phyloP scores from a whole-genome alignment of 2,113 vertebrate genomes.

The Turdus rufiventris region DNA sequence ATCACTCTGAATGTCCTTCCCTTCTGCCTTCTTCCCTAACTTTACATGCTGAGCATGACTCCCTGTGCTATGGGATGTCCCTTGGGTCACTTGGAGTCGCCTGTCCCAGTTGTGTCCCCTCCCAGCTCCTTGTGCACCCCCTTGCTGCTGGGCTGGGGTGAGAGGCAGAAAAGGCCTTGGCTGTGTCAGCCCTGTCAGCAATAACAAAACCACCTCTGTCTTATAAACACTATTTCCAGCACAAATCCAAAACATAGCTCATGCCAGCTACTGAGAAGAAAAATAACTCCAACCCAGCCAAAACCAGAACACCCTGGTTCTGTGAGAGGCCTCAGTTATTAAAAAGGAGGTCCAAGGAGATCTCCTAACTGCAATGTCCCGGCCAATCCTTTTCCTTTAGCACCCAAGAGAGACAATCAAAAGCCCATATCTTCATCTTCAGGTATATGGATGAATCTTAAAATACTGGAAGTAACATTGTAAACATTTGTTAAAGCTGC shows the following conservation, averaged over 20 bases:
- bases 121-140: too few relatives aligned
- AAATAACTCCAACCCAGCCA: neutral
- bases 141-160: too few relatives aligned
- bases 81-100: neutral
- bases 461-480: neutral
- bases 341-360: neutral
- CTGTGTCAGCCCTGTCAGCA: neutral
- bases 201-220: neutral
- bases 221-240: neutral
- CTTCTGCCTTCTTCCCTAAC: neutral
- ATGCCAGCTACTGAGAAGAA: neutral
- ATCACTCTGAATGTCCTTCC: neutral
- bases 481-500: neutral
- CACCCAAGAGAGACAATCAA: neutral
- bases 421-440: neutral
- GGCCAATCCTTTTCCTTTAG: neutral
- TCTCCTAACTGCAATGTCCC: neutral
- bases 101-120: neutral
- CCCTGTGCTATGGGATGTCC: neutral
- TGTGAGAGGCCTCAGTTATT: neutral
- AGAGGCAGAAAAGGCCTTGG: neutral
- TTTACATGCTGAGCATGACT: neutral
- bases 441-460: neutral
- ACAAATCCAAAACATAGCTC: neutral
- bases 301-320: neutral